Evolutionary conservation across 1,140 invertebrate species (phyloP), one percentile per base, ranked within the genome.

Genomic region (Drosophila subpulchrella): DNA sequence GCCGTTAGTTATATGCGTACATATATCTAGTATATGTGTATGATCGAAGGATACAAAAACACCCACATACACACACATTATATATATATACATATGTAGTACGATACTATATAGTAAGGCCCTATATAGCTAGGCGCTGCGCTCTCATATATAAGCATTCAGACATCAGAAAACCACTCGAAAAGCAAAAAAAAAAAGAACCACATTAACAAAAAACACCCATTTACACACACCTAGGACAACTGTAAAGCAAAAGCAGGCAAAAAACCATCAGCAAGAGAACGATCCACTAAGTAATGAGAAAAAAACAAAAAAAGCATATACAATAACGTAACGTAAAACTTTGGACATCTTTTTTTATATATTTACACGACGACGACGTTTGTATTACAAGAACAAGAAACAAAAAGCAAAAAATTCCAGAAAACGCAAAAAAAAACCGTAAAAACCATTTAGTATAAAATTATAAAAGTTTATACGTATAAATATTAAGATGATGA

Each of bases 401-500:
- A 72, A 65, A 77, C 51, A 63, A 51, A 47, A 75, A 61, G 30
- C 58, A 53, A 61, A 57, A 81, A 85, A 80, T 72, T 55, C 13
- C 54, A 72, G 56, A 74, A 81, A 67, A 68, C 51, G 57, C 59
- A 70, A 82, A 85, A 62, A 51, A 56, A 73, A 84, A 85, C 42
- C 39, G 82, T 80, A 88, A 89, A 89, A 89, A 89, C 80, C 51
- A 89, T 89, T 89, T 89, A 89, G 84, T 89, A 89, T 89, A 89
- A 89, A 89, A 89, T 89, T 89, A 89, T 89, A 89, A 89, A 89
- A 89, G 84, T 89, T 89, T 89, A 89, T 89, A 89, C 84, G 66
- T 89, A 89, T 89, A 89, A 89, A 88, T 78, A 78, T 78, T 78
- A 78, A 67, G 70, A 86, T 60, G 60, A 66, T 63, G 61, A 67